Evolutionary conservation across 2,888 invertebrate species (phyloP).

Genomic region (Cephalotes varians): DNA sequence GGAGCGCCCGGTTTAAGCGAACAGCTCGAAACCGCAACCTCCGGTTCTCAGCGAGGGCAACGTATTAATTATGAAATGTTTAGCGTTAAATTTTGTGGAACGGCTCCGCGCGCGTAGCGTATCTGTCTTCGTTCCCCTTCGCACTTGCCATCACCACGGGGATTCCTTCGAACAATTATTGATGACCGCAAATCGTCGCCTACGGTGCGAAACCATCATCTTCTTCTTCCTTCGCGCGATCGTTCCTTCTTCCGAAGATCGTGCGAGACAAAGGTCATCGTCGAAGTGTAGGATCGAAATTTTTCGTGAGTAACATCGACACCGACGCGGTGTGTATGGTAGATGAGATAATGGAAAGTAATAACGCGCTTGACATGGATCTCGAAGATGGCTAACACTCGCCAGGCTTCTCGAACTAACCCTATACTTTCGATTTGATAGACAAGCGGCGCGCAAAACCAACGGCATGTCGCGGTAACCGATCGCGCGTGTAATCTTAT

Average conservation of each 20-base stretch:
- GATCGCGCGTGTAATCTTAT: conserved; percentile 50
- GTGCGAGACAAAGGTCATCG: conserved; percentile 28
- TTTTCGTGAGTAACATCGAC: conserved; percentile 49
- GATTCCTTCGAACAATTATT: conserved; percentile 60
- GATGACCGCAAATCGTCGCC: conserved; percentile 67
- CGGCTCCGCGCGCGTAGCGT: conserved; percentile 63
- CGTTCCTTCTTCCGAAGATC: conserved; percentile 27
- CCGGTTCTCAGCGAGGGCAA: conserved; percentile 81
- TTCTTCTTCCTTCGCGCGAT: not conserved
- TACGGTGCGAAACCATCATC: conserved; percentile 38
- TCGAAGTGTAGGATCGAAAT: conserved; percentile 46
- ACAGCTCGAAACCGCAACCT: conserved; percentile 79
- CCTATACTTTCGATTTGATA: conserved; percentile 60
- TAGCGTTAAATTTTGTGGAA: conserved; percentile 83
- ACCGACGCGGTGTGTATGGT: conserved; percentile 6
- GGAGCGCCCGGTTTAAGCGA: conserved; percentile 60
- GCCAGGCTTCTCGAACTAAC: conserved; percentile 32
- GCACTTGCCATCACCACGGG: conserved; percentile 34
- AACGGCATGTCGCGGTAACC: conserved; percentile 47
- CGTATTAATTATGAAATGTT: conserved; percentile 83
- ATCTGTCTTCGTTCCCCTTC: conserved; percentile 49
- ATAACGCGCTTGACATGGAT: conserved; percentile 55
- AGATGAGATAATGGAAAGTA: conserved; percentile 68
- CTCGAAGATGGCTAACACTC: conserved; percentile 35
- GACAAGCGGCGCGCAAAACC: conserved; percentile 54